A percentile compares a stretch with the other conserved stretches of the same genome.
phyloP scores from a whole-genome alignment of 2,797 vertebrate species.

The Aeoliscus strigatus region DNA sequence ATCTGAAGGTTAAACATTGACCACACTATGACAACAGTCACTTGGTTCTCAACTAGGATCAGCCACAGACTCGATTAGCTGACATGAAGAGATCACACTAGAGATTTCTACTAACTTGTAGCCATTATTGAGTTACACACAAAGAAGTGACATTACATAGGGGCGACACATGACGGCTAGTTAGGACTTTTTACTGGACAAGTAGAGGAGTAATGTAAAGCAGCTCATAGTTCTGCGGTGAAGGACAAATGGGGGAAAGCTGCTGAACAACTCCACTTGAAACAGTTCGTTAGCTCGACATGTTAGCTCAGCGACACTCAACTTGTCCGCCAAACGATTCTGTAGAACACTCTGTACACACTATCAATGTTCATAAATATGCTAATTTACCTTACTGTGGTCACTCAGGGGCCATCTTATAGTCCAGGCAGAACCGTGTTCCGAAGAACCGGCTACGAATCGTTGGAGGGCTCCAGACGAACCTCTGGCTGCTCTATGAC shows the following conservation, averaged over 20 bases:
- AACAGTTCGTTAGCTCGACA: constrained; percentile 20
- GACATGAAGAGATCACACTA: not conserved
- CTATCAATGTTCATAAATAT: not conserved
- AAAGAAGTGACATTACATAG: too few relatives aligned
- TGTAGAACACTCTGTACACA: not conserved
- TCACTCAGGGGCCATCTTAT: constrained; percentile 6
- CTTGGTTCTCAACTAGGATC: constrained; percentile 5
- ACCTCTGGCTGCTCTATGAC: constrained; percentile 24
- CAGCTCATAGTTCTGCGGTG: not conserved
- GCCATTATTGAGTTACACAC: too few relatives aligned
- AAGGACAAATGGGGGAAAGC: not conserved
- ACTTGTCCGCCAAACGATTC: constrained; percentile 2
- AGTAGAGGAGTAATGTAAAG: not conserved
- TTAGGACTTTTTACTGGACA: not conserved
- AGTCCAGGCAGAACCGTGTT: constrained; percentile 3
- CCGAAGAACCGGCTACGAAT: constrained; percentile 8
- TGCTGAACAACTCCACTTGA: constrained; percentile 13
- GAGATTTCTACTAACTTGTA: too few relatives aligned
- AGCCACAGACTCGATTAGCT: not conserved
- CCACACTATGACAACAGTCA: constrained; percentile 10
- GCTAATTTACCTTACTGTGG: not conserved
- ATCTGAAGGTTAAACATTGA: constrained; percentile 34
- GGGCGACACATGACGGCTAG: too few relatives aligned
- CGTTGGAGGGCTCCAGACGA: constrained; percentile 21
- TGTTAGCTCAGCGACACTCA: constrained; percentile 6